Base-by-base conservation (phyloP, 2,888 invertebrate species). In the Sialis lutaria region DNA sequence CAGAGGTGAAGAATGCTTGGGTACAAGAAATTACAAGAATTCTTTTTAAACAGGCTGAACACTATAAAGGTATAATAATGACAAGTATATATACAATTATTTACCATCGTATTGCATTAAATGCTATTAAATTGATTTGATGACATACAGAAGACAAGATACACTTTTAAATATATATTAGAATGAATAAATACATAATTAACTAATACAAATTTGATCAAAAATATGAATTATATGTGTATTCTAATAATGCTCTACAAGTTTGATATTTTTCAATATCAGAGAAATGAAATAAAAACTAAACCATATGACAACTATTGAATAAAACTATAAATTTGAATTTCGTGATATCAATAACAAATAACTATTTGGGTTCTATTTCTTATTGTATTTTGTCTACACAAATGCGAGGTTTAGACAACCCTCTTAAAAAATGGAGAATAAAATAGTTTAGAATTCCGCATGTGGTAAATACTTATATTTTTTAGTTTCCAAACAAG, bases 401-500 rank as follows among this genome's bases (percentile, higher is more conserved):
- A 22, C 4, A 22, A 22, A 22, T 22, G 22, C 4, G 4, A 56
- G 56, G 56, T 55, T 57, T 55, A 54, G 53, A n/a, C 48, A 48
- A 54, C 53, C 50, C 52, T 52, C 53, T 54, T 13, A 10, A 55
- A 55, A 55, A 54, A 53, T 53, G 51, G 49, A 50, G 48, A 53
- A 52, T 53, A 53, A 54, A 55, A 52, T 52, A 53, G 54, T 55
- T 56, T 55, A 56, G 54, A 54, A 53, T 46, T 50, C 49, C 49
- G 42, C 8, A 42, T 31, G 10, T 7, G 33, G 8, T 42, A 31
- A 42, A 22, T 30, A 42, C 8, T 22, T 31, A 9, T 7, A 31
- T 6, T 42, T 42, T 42, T 42, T 31, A 42, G 42, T 13, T 30
- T 31, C 42, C 4, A 47, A 42, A 42, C 13, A 47, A 35, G 35